Base-by-base conservation (phyloP, 2,888 invertebrate species). In the Yponomeuta cagnagella region DNA sequence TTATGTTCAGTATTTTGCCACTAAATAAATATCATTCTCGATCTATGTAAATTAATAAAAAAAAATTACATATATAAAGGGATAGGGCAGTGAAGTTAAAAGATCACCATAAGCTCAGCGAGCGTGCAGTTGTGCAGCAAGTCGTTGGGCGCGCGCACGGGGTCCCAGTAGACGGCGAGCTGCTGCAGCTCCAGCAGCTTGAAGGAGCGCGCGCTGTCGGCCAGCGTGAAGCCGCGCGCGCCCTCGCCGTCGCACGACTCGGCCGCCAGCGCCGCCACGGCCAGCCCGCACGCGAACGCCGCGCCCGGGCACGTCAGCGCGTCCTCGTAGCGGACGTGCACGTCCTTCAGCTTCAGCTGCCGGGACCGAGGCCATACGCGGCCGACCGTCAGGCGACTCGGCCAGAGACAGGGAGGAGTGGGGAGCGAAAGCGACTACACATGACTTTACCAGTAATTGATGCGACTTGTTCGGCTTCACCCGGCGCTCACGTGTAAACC, bases 281-380 rank as follows among this genome's bases (percentile, higher is more conserved):
- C 95, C 64, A 99, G 92, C 12, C 99, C 99, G 86, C 96, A 96
- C 63, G 97, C 96, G 87, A 98, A 96, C 52, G 95, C 93, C 76
- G 92, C 91, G 68, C 93, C 91, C 31, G 95, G 93, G 74, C 95
- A 93, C 15, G 96, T 96, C 23, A 94, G 87, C 64, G 94, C 93
- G 89, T 99, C 98, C 91, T 99, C 99, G 88, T 98, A 99, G 6
- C 99, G 95, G 73, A 99, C 94, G 86, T 99, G 99, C 23, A 99
- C 98, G 92, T 99, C 98, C 79, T 95, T 96, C 73, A 99, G 95
- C 84, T 97, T 97, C 68, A 99, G 87, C 95, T 98, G 92, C 2
- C 15, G 9, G 31, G 10, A 63, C 10, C 12, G 15, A 15, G 15
- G 52, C 3, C 15, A 8, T 1, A 6, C 43, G 43, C 43, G 43